These are phyloP conservation scores for Euschistus heros DNA, from an alignment of 1,140 invertebrate genomes.

Conservation along the genomic window DNA sequence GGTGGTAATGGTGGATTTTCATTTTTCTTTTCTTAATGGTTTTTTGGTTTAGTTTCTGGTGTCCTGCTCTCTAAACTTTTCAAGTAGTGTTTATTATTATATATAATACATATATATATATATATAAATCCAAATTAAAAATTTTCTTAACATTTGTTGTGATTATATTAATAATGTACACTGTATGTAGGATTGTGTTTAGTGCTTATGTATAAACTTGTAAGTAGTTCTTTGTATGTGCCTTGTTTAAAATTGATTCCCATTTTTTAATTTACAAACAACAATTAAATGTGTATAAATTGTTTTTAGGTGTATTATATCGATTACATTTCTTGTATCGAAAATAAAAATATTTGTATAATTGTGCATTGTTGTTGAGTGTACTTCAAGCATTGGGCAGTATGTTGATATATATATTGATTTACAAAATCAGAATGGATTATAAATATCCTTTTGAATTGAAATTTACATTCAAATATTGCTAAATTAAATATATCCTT, in stretches of 20 bases:
- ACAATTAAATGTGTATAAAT: constrained; percentile 18
- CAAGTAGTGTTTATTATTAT: background rate
- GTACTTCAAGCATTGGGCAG: constrained; percentile 7
- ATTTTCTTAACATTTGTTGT: constrained; percentile 18
- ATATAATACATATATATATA: no score
- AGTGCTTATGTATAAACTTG: constrained; percentile 28
- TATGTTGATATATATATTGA: background rate
- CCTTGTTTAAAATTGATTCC: constrained; percentile 27
- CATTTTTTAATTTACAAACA: constrained; percentile 16
- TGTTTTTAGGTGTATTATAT: constrained; percentile 25
- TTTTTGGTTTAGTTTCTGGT: background rate
- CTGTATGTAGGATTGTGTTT: constrained; percentile 26
- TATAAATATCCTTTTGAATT: no score
- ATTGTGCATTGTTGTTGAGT: constrained; percentile 19
- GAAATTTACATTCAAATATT: no score
- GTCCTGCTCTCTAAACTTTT: constrained; percentile 6
- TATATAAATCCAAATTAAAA: background rate
- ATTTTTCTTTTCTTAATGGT: background rate
- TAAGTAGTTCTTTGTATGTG: constrained; percentile 30
- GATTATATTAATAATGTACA: constrained; percentile 24
- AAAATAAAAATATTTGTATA: constrained; percentile 5
- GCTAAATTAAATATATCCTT: no score
- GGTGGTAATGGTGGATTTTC: background rate
- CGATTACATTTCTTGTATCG: constrained; percentile 4
- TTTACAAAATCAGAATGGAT: no score